A percentile compares a stretch with the other conserved stretches of the same genome.
These are phyloP conservation scores for Drosophila quasianomalipes DNA, from an alignment of 2,888 invertebrate genomes.

Conservation along the genomic window DNA sequence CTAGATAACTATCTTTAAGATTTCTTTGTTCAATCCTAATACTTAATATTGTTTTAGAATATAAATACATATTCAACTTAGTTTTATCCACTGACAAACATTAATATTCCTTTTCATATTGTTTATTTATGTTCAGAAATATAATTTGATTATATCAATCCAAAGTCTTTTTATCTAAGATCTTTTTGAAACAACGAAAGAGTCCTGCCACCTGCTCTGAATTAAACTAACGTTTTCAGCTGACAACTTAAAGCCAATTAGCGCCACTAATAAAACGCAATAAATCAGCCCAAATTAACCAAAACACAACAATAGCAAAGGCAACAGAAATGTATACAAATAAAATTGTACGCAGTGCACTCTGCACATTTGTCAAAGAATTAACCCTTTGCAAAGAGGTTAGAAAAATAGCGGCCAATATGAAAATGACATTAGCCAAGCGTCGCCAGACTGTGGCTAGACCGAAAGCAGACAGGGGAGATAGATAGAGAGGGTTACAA, in stretches of 20 bases:
- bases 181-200: conserved; percentile 1
- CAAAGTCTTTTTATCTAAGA: not conserved
- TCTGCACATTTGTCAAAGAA: conserved; percentile 60
- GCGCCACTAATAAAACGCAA: conserved; percentile 64
- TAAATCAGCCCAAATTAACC: conserved; percentile 69
- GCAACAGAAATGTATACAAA: conserved; percentile 32
- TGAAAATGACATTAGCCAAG: conserved; percentile 77
- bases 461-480: conserved; percentile 44
- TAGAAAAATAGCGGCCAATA: conserved; percentile 50
- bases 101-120: too few relatives aligned
- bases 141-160: conserved; percentile 4
- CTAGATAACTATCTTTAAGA: not conserved
- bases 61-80: not conserved
- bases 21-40: not conserved
- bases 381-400: conserved; percentile 58
- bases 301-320: conserved; percentile 11
- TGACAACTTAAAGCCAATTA: conserved; percentile 64
- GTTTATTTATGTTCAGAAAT: not conserved
- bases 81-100: not conserved
- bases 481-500: not conserved
- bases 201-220: conserved; percentile 21
- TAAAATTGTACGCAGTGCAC: conserved; percentile 51
- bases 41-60: not conserved
- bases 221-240: conserved; percentile 2
- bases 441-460: conserved; percentile 73